Base-by-base conservation (phyloP, 2,113 vertebrate species). In the Felis catus region DNA sequence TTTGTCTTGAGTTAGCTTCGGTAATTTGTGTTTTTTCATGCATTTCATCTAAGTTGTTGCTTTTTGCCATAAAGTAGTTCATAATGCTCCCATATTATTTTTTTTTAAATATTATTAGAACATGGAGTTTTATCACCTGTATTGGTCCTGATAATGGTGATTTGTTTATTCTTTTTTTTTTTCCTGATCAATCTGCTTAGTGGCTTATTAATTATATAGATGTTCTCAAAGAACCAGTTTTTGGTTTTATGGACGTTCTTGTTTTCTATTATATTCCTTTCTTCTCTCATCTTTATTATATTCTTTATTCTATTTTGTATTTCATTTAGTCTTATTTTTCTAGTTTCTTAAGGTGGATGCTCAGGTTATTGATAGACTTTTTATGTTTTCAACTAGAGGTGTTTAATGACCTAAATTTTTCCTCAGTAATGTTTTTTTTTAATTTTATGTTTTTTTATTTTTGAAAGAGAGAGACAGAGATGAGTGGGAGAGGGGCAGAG, bases 271-370 rank as follows among this genome's bases (percentile, higher is more conserved):
- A 53, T n/a, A 86, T 7, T 87, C 5, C 36, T 79, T 92, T 92
- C 7, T 63, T 87, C 21, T 92, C 45, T 81, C 53, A 73, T 80
- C 36, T 81, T 71, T 36, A 31, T 73, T 80, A 68, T 55, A 81
- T 94, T 84, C 33, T 58, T 92, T 87, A 16, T 61, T 81, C 31
- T 83, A 48, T 83, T 93, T 87, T 79, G 13, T 68, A 9, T 70
- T 89, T 87, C 0, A 45, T 84, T 95, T 94, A 21, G 27, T 91
- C 25, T 91, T 87, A 70, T 91, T 96, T 95, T 94, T 89, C 61
- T 66, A 36, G 63, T 86, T 92, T 88, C 66, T 66, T 53, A 74
- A 39, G n/a, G 29, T n/a, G 4, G 16, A 55, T 88, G 8, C 21
- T 78, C 12, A 88, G 10, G 27, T 68, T 51, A 93, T 76, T 94